Base-by-base conservation (phyloP, 2,113 vertebrate species). In the Rhagologus leucostigma region DNA sequence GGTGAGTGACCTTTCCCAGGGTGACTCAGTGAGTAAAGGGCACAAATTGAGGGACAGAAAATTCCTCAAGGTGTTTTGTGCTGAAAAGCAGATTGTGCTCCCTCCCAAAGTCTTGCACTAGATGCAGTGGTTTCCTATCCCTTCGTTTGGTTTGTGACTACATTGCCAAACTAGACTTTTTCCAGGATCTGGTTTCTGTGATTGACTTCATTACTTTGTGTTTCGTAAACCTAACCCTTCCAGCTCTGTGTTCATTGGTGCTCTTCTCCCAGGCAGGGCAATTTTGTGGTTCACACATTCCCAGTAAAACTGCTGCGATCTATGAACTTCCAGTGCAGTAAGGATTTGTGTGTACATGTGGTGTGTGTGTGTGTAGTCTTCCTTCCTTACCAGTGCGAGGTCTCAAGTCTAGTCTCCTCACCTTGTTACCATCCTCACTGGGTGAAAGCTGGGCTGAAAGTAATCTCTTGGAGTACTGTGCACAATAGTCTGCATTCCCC, bases 151-250 rank as follows among this genome's bases (percentile, higher is more conserved):
- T 88, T 91, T 93, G 63, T 88, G 9, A 44, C 67, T 80, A 2
- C 0, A 0, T 59, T 93, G 76, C 90, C 85, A 95, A 85, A 91
- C 35, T 49, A 85, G 68, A 63, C n/a, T 81, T 93, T 49, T 37
- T 69, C 83, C 89, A 90, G 64, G n/a, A 32, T 82, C 67, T 87
- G 57, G 56, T 71, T 93, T 57, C 60, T 83, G 41, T 86, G 49
- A 91, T 81, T 90, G 86, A 84, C 74, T 86, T 89, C n/a, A 56
- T 41, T 96, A 50, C 79, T 86, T 69, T 93, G 85, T 79, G 11
- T 20, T 93, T 65, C 10, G 1, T 55, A 73, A 96, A 71, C 41
- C 67, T 21, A 92, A 3, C 32, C 35, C n/a, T 60, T 84, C 39
- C 26, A 59, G 10, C 62, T 78, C 57, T 50, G 33, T 76, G 70